These are phyloP conservation scores for Margarornis squamiger DNA, from an alignment of 2,797 vertebrate species.

Conservation along the genomic window DNA sequence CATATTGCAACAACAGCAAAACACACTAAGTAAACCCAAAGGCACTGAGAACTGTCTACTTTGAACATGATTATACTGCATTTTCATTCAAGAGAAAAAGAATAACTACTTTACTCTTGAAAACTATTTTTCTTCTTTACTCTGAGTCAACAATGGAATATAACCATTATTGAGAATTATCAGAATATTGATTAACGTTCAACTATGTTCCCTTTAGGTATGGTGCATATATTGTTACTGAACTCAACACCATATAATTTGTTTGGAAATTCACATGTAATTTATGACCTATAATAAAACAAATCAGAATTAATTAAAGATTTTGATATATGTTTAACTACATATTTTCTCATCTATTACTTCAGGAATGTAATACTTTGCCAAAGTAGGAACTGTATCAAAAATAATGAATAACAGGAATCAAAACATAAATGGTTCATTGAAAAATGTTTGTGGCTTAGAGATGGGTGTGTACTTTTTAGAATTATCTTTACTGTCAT, in stretches of 20 bases:
- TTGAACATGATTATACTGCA: not conserved
- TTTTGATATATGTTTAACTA: not conserved
- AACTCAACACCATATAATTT: not conserved
- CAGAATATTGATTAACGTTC: not conserved
- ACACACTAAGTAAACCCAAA: not conserved
- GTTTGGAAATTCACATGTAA: not conserved
- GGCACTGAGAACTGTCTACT: not conserved
- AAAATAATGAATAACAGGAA: not conserved
- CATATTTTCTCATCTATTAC: not conserved
- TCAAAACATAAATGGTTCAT: not conserved
- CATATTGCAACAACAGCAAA: not conserved
- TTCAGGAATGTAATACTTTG: not conserved
- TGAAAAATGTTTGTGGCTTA: not conserved
- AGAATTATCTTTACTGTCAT: not conserved
- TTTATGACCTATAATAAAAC: not conserved
- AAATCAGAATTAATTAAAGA: not conserved
- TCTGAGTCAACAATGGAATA: not conserved
- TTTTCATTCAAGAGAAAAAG: not conserved
- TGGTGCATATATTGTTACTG: not conserved
- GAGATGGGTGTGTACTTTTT: not conserved
- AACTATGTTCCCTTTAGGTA: not conserved
- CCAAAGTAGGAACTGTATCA: not conserved
- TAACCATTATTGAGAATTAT: not conserved
- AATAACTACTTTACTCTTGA: accelerated
- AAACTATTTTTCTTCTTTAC: not conserved